phyloP scores from a whole-genome alignment of 2,113 vertebrate species.

The Lepidothrix coronata region DNA sequence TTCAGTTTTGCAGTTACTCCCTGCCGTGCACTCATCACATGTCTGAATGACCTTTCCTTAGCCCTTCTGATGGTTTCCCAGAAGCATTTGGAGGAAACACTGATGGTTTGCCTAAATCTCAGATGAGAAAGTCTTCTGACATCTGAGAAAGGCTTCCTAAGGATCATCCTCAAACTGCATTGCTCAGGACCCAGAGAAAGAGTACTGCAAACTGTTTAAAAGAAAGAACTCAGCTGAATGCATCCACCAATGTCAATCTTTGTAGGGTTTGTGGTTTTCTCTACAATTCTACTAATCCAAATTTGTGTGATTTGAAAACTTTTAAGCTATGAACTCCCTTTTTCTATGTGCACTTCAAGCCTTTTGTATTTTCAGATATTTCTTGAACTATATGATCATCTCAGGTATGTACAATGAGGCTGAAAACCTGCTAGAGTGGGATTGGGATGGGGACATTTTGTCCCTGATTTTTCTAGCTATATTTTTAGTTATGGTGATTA shows the following conservation, averaged over 20 bases:
- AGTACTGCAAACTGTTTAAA: neutral
- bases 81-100: neutral
- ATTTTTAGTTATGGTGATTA: neutral
- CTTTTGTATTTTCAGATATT: neutral
- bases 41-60: neutral
- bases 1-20: neutral
- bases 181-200: neutral
- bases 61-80: neutral
- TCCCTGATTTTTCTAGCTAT: neutral
- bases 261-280: neutral
- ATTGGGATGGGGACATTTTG: neutral
- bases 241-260: neutral
- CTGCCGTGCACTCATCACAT: fast-evolving
- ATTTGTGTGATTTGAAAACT: neutral
- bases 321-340: neutral
- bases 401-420: neutral
- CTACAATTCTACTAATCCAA: neutral
- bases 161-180: fast-evolving
- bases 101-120: neutral
- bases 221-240: neutral
- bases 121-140: neutral
- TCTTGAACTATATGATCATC: neutral
- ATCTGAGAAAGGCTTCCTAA: neutral
- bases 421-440: neutral
- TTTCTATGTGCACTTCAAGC: neutral